A percentile compares a stretch with the other conserved stretches of the same genome.
These are phyloP conservation scores for Odontomachus brunneus DNA, from an alignment of 1,140 invertebrate genomes.

Conservation along the genomic window DNA sequence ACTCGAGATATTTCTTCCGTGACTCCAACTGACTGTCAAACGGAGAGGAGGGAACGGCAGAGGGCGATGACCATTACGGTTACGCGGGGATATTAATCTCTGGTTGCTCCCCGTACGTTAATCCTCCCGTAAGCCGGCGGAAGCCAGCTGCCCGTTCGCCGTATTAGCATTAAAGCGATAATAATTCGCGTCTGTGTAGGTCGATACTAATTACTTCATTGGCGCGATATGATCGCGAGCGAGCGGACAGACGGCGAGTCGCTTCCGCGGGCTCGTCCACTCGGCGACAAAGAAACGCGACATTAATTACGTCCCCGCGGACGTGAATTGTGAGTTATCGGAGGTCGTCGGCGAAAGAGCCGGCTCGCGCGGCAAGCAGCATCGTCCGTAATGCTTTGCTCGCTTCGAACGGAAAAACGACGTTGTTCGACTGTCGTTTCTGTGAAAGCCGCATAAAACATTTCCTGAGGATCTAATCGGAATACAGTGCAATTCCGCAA, in stretches of 20 bases:
- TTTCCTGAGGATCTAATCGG: too few species aligned
- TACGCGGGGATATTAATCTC: background rate
- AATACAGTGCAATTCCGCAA: too few species aligned
- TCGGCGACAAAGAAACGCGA: constrained; percentile 1
- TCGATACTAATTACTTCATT: constrained; percentile 38
- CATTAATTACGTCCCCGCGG: background rate
- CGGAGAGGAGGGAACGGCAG: too few species aligned
- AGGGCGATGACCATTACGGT: background rate
- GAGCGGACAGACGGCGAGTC: too few species aligned
- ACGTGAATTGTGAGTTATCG: too few species aligned
- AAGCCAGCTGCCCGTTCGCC: background rate
- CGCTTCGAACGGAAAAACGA: background rate
- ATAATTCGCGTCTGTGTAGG: constrained; percentile 12
- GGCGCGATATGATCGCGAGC: background rate
- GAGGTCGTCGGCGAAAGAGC: too few species aligned
- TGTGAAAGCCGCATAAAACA: too few species aligned
- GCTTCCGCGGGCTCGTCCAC: background rate
- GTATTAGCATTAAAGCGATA: constrained; percentile 21
- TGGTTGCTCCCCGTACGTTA: background rate
- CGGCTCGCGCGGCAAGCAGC: too few species aligned
- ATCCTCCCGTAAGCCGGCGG: background rate
- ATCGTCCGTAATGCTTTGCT: too few species aligned
- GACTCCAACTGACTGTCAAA: background rate
- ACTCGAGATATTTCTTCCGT: background rate
- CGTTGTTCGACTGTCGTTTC: too few species aligned